Evolutionary conservation across 2,888 invertebrate genomes (phyloP).

Genomic region (Ophonus ardosiacus): DNA sequence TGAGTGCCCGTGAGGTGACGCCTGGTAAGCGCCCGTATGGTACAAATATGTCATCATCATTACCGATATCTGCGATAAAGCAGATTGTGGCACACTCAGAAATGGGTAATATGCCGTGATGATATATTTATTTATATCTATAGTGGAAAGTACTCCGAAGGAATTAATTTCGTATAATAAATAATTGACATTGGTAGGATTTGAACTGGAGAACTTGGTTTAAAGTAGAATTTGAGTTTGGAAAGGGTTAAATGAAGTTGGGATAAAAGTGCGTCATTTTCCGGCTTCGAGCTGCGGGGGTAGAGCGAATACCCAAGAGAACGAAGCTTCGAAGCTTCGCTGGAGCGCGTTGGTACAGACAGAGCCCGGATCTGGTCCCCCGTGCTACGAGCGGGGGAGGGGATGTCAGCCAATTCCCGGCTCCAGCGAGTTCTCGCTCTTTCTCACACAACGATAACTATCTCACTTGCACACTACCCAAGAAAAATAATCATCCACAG

Average conservation of each 20-base stretch:
- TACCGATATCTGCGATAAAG: no score
- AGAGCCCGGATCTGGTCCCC: conserved; percentile 46
- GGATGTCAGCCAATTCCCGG: conserved; percentile 55
- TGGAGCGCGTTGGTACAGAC: conserved; percentile 31
- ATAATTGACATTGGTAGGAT: background rate
- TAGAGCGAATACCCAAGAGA: conserved; percentile 25
- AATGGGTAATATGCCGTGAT: no score
- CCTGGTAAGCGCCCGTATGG: no score
- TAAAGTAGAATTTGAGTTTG: conserved; percentile 4
- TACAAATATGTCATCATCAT: no score
- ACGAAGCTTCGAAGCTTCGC: conserved; percentile 14
- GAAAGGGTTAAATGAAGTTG: conserved; percentile 38
- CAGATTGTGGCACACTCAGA: no score
- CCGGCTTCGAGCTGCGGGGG: conserved; percentile 12
- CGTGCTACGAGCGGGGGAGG: background rate
- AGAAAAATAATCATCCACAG: conserved; percentile 43
- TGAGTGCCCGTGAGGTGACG: no score
- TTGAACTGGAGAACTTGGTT: background rate
- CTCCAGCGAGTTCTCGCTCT: conserved; percentile 32
- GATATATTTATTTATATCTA: no score
- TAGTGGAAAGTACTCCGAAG: background rate
- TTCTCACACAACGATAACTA: background rate
- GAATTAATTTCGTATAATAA: background rate
- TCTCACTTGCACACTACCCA: conserved; percentile 4
- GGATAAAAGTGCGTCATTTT: conserved; percentile 30